Base-by-base conservation (phyloP, 2,113 vertebrate species). In the Dasyornis broadbenti region DNA sequence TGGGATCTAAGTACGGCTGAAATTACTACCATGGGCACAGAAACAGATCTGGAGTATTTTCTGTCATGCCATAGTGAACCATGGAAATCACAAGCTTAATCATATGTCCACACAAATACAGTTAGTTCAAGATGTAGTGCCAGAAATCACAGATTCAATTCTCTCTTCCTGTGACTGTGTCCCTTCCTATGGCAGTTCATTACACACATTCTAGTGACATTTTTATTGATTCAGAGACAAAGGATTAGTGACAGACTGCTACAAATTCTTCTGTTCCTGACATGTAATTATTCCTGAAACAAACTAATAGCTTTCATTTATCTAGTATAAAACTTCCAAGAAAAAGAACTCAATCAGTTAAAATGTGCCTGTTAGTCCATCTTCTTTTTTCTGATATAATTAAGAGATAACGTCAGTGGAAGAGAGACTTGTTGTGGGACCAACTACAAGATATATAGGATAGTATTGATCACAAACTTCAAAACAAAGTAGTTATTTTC, bases 401-500 rank as follows among this genome's bases (percentile, higher is more conserved):
- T 91, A 92, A 91, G 85, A 95, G 73, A 95, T 91, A 95, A 89
- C 31, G 40, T 59, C 75, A 90, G 35, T 28, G 37, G n/a, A 82
- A 85, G 37, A 89, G 53, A 92, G 6, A 57, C 22, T 87, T 84
- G 16, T 50, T 82, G 40, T 59, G 53, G 40, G 31, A 82, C 42
- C 7, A 33, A 24, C 44, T 64, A 54, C 45, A 85, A 87, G 61
- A 95, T 82, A 92, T 50, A 92, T 69, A 75, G 82, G 45, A 72
- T 22, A 68, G 50, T 72, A 91, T 59, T 77, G 78, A 92, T 76
- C 66, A 79, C 60, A 87, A 69, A 87, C 53, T 65, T 91, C 45
- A 79, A 95, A 92, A 91, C 68, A 94, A 92, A 89, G 69, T 37
- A 79, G 56, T 87, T 94, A 95, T 90, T 97, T 96, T 90, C 84